phyloP scores from a whole-genome alignment of 2,797 vertebrate genomes.

The Peromyscus nudipes region DNA sequence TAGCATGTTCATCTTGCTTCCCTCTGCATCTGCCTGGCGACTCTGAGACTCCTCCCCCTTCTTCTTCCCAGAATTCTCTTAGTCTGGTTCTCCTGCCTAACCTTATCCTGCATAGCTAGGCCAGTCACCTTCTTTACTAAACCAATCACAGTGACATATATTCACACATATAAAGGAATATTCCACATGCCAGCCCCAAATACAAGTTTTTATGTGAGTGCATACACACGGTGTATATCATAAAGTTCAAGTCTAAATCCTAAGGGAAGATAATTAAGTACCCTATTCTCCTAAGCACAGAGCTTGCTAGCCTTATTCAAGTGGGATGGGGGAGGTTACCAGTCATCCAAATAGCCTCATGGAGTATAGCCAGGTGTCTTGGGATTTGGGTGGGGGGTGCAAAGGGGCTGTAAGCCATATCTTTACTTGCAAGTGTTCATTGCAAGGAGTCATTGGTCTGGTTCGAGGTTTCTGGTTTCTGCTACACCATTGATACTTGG shows the following conservation, averaged over 20 bases:
- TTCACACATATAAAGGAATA: too few relatives aligned
- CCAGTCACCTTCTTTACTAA: too few relatives aligned
- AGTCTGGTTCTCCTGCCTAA: too few relatives aligned
- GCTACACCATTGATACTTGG: background rate
- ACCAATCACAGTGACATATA: too few relatives aligned
- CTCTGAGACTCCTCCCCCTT: too few relatives aligned
- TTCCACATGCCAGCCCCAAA: background rate
- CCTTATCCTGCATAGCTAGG: too few relatives aligned
- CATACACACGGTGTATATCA: background rate
- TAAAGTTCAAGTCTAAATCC: conserved; percentile 41
- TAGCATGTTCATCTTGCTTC: too few relatives aligned
- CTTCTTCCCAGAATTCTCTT: too few relatives aligned
- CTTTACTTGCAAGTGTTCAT: background rate
- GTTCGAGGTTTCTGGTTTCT: background rate
- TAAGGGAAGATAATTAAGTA: background rate
- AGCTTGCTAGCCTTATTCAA: background rate
- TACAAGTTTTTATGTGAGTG: background rate
- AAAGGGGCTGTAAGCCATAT: background rate
- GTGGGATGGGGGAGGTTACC: background rate
- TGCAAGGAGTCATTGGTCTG: background rate
- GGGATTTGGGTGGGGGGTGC: too few relatives aligned
- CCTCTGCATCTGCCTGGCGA: too few relatives aligned
- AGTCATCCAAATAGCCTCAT: too few relatives aligned
- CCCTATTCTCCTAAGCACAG: background rate
- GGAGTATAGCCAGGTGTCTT: too few relatives aligned